These are phyloP conservation scores for Xenopus laevis DNA, from an alignment of 2,113 vertebrate species.

Conservation along the genomic window DNA sequence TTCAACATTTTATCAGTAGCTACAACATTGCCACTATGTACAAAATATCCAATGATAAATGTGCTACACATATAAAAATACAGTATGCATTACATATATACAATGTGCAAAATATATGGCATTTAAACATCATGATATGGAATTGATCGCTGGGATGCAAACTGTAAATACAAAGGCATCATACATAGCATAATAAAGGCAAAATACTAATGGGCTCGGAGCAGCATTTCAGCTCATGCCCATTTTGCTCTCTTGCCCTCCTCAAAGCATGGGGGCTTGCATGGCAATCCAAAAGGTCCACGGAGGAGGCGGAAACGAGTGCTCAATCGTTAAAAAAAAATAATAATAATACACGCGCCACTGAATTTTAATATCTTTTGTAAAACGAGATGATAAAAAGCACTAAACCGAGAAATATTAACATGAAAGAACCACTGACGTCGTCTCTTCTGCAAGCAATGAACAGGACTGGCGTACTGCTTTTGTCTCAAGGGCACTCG, in stretches of 20 bases:
- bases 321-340: neutral
- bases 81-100: slow-evolving; percentile 96
- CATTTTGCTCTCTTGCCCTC: neutral
- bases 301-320: neutral
- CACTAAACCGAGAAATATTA: neutral
- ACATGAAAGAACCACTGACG: slow-evolving; percentile 9
- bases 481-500: neutral
- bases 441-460: slow-evolving; percentile 15
- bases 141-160: slow-evolving; percentile 75
- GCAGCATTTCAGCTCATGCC: neutral
- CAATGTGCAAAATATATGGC: slow-evolving; percentile 98
- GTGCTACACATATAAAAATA: slow-evolving; percentile 93
- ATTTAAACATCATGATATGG: slow-evolving; percentile 70
- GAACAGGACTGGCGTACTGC: slow-evolving; percentile 1
- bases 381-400: slow-evolving; percentile 9
- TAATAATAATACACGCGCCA: neutral
- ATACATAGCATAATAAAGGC: slow-evolving; percentile 69
- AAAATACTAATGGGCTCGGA: slow-evolving; percentile 62
- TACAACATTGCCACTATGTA: slow-evolving; percentile 87
- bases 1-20: slow-evolving; percentile 81
- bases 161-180: slow-evolving; percentile 79
- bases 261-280: neutral
- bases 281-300: neutral
- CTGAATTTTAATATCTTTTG: slow-evolving; percentile 1
- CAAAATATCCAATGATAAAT: slow-evolving; percentile 80